Conservation (phyloP, 2,113 vertebrate species). For the Sclerurus mexicanus region DNA sequence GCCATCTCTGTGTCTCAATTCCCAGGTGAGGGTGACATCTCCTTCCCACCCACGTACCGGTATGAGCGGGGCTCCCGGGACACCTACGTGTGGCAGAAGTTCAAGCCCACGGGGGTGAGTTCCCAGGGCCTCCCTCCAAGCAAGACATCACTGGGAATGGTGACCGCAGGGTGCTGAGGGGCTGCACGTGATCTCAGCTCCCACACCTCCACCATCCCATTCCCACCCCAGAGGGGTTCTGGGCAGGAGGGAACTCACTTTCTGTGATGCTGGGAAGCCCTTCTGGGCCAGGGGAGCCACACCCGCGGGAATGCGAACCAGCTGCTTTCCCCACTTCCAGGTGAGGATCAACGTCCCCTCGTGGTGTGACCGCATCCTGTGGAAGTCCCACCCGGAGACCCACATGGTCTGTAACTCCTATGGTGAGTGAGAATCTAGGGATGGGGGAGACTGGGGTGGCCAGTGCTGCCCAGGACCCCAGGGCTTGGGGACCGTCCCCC, state of each 20-base stretch:
- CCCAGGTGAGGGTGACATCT: slow-evolving; percentile 85
- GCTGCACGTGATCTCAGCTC: neutral
- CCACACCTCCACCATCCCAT: neutral
- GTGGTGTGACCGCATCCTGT: slow-evolving; percentile 88
- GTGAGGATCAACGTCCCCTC: slow-evolving; percentile 85
- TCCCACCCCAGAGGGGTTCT: too few species aligned
- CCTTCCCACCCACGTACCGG: slow-evolving; percentile 88
- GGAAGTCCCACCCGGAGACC: slow-evolving; percentile 87
- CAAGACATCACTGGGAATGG: fast-evolving
- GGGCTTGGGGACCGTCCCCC: neutral
- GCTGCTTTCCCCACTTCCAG: slow-evolving; percentile 15
- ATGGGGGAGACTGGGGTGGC: neutral
- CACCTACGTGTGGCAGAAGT: slow-evolving; percentile 87
- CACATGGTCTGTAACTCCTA: slow-evolving; percentile 84
- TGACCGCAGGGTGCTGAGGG: neutral
- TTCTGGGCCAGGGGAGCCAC: neutral
- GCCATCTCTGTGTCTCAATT: neutral
- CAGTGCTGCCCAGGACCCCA: neutral
- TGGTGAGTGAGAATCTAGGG: slow-evolving; percentile 57
- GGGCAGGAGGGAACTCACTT: neutral
- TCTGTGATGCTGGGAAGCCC: neutral
- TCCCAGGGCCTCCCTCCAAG: neutral
- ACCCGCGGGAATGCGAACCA: fast-evolving
- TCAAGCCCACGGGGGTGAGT: slow-evolving; percentile 87
- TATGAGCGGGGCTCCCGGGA: slow-evolving; percentile 86